Percentiles rank a stretch among this genome's conserved stretches.
These are phyloP conservation scores for Brachypterus glaber DNA, from an alignment of 2,888 invertebrate species.

Conservation along the genomic window DNA sequence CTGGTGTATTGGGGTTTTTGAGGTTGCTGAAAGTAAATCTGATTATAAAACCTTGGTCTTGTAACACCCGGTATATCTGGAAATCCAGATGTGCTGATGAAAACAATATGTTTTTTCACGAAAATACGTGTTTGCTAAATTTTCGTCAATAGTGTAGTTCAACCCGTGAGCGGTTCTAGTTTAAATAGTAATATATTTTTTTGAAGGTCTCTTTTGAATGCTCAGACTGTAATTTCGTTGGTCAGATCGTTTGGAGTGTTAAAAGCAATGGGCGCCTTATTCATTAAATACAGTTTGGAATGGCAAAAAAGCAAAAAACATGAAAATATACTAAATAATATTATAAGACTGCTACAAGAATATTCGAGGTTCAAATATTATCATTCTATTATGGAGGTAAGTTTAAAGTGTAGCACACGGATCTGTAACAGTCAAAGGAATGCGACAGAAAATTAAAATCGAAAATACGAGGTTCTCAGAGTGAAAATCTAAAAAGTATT, in stretches of 20 bases:
- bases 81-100: too few relatives aligned
- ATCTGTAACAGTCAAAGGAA: too few relatives aligned
- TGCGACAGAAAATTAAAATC: too few relatives aligned
- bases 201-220: constrained; percentile 29
- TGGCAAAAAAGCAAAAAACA: constrained; percentile 30
- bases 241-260: constrained; percentile 28
- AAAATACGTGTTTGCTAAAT: too few relatives aligned
- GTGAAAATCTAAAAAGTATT: too few relatives aligned
- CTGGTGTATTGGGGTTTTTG: too few relatives aligned
- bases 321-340: constrained; percentile 30
- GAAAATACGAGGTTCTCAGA: too few relatives aligned
- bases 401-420: too few relatives aligned
- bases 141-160: background rate
- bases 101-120: too few relatives aligned
- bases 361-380: constrained; percentile 32
- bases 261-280: constrained; percentile 30
- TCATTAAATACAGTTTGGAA: constrained; percentile 32
- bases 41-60: too few relatives aligned
- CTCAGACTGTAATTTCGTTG: constrained; percentile 25
- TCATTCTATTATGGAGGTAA: constrained; percentile 29
- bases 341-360: constrained; percentile 32
- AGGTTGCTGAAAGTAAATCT: too few relatives aligned
- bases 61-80: too few relatives aligned
- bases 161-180: background rate
- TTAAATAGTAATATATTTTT: constrained; percentile 1